Conservation (phyloP, 2,113 vertebrate genomes). For the Anhinga rufa region DNA sequence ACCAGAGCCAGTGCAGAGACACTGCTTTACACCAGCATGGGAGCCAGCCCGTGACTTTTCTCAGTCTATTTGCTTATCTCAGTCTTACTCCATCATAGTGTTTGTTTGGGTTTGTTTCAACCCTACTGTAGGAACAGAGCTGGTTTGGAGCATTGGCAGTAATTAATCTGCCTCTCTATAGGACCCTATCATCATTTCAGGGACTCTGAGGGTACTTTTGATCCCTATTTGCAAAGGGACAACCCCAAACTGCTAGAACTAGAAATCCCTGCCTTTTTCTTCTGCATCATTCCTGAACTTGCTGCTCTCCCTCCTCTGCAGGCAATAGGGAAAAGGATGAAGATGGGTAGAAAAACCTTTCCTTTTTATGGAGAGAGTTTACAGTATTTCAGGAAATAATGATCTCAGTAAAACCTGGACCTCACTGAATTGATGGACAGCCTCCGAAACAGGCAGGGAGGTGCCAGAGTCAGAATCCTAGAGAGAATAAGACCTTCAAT, state of each 20-base stretch:
- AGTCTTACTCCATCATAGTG: rapidly evolving
- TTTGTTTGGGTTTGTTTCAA: neutral
- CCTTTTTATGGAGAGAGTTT: neutral
- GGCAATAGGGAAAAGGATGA: neutral
- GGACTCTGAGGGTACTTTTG: neutral
- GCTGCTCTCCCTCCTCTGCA: neutral
- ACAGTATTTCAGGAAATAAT: neutral
- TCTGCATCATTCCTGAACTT: neutral
- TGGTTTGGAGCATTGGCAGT: neutral
- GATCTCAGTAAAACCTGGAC: neutral
- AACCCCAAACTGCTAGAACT: neutral
- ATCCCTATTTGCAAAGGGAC: neutral
- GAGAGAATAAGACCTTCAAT: constrained; percentile 23
- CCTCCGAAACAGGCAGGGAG: constrained; percentile 13
- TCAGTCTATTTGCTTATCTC: neutral
- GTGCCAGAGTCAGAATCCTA: constrained; percentile 36
- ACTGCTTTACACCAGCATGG: neutral
- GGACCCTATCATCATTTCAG: neutral
- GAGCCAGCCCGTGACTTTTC: neutral
- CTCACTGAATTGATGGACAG: constrained; percentile 21
- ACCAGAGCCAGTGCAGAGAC: neutral
- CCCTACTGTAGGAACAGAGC: neutral
- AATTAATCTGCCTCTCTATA: neutral
- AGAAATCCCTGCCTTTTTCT: neutral
- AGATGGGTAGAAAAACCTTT: neutral